Evolutionary conservation across 2,113 vertebrate genomes (phyloP).

Genomic region (Ciconia maguari): DNA sequence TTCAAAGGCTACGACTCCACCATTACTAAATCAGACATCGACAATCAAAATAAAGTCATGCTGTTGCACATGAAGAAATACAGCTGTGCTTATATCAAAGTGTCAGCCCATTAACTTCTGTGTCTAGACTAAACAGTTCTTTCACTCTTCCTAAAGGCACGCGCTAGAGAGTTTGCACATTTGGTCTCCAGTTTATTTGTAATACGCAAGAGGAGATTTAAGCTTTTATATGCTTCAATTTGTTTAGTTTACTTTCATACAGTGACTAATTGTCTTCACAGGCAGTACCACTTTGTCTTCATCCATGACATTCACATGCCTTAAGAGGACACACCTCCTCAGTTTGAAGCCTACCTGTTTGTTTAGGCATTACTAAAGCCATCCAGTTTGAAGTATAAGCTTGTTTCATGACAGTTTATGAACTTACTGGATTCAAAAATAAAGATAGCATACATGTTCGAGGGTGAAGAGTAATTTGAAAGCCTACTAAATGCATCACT

Average conservation of each 20-base stretch:
- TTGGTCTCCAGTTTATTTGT: conserved; percentile 26
- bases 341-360: neutral
- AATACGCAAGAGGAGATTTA: neutral
- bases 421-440: neutral
- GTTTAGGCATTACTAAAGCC: neutral
- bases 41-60: conserved; percentile 13
- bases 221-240: neutral
- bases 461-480: neutral
- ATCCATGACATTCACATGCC: neutral
- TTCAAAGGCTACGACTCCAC: neutral
- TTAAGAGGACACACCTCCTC: neutral
- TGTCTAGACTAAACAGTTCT: conserved; percentile 55
- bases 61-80: conserved; percentile 26
- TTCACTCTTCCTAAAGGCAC: neutral
- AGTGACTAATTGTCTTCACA: neutral
- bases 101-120: conserved; percentile 57
- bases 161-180: neutral
- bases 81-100: conserved; percentile 53
- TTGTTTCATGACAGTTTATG: neutral
- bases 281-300: neutral
- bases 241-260: neutral
- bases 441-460: neutral
- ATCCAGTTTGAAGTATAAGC: neutral
- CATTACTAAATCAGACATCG: neutral
- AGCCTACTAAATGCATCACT: neutral